Evolutionary conservation across 2,113 vertebrate genomes (phyloP).

Genomic region (Tricholaema leucomelas): DNA sequence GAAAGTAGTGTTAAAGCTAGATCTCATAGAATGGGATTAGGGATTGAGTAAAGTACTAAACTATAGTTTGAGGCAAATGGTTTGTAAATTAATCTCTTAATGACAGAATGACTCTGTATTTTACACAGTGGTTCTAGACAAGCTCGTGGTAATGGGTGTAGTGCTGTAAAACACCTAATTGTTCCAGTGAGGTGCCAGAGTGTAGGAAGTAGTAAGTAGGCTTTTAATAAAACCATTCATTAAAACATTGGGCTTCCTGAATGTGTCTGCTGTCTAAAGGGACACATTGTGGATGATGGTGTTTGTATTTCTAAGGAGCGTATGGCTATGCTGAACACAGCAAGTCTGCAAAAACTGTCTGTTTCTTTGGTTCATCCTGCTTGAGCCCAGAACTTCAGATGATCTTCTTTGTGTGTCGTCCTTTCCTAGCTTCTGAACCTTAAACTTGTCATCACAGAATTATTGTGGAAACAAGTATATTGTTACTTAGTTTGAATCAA

Average conservation of each 20-base stretch:
- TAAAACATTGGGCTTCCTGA: neutral
- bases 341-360: neutral
- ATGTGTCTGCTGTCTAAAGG: neutral
- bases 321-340: neutral
- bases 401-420: neutral
- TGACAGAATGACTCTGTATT: neutral
- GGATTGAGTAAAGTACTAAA: neutral
- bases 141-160: neutral
- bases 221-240: neutral
- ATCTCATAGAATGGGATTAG: constrained; percentile 27
- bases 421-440: neutral
- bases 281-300: rapidly evolving
- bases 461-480: neutral
- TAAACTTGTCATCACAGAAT: rapidly evolving
- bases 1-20: neutral
- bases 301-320: neutral
- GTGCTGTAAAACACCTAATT: neutral
- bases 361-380: neutral
- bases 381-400: neutral
- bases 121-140: neutral
- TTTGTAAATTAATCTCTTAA: neutral
- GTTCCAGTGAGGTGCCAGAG: neutral
- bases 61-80: too few relatives aligned
- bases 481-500: neutral
- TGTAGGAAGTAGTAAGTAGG: neutral